These are phyloP conservation scores for Cebidichthys violaceus DNA, from an alignment of 2,113 vertebrate species.

Conservation along the genomic window DNA sequence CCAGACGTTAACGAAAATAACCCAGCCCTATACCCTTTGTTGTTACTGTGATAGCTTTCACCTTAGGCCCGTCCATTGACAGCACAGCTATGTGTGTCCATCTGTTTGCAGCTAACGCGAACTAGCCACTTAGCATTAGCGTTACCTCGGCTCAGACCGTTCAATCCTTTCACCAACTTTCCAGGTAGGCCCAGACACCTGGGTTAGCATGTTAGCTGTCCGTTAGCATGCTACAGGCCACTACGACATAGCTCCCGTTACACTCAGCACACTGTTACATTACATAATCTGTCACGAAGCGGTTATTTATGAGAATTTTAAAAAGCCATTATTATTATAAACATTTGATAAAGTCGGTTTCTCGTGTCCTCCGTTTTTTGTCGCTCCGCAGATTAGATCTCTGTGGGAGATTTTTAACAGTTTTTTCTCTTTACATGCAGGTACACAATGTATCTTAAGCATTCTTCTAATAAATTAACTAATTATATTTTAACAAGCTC, in stretches of 20 bases:
- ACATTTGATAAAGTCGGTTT: neutral
- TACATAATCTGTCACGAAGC: constrained; percentile 56
- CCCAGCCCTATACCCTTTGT: constrained; percentile 62
- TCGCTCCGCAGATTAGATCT: neutral
- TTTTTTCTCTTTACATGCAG: neutral
- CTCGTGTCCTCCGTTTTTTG: too few species aligned
- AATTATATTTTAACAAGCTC: too few species aligned
- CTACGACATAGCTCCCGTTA: constrained; percentile 40
- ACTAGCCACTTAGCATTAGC: constrained; percentile 54
- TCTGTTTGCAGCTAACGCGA: neutral
- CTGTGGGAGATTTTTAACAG: neutral
- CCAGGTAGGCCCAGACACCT: constrained; percentile 71
- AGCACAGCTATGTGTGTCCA: constrained; percentile 23
- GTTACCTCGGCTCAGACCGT: constrained; percentile 39
- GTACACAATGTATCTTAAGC: neutral
- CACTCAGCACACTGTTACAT: constrained; percentile 34
- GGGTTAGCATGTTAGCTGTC: constrained; percentile 54
- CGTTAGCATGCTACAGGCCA: constrained; percentile 46
- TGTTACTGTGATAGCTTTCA: constrained; percentile 63
- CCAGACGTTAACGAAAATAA: neutral
- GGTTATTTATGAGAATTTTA: neutral
- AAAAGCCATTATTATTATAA: neutral
- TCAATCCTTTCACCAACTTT: constrained; percentile 43
- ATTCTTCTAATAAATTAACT: neutral
- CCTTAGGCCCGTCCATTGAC: constrained; percentile 66